Evolutionary conservation across 1,140 invertebrate species (phyloP).

Genomic region (Gryon sp.): DNA sequence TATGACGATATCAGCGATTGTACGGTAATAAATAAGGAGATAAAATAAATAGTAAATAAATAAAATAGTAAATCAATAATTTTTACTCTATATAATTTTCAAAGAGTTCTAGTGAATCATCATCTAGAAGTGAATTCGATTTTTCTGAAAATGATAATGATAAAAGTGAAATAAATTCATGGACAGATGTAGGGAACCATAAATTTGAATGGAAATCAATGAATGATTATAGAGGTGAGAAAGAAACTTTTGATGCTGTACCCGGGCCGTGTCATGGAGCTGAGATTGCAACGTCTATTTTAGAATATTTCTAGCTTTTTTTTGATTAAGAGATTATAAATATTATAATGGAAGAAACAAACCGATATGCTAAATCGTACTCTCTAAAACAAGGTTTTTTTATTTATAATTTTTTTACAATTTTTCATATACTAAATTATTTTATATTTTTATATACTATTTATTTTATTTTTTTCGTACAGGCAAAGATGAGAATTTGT

Average conservation of each 20-base stretch:
- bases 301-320: constrained; percentile 8
- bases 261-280: constrained; percentile 5
- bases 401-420: background rate
- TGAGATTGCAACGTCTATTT: background rate
- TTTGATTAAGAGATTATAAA: constrained; percentile 1
- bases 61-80: too few relatives aligned
- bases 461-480: background rate
- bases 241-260: background rate
- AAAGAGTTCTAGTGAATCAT: too few relatives aligned
- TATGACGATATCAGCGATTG: too few relatives aligned
- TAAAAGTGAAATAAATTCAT: too few relatives aligned
- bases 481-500: background rate
- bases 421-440: too few relatives aligned
- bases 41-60: too few relatives aligned
- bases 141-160: too few relatives aligned
- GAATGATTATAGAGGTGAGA: background rate
- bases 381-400: background rate
- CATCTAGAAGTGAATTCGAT: too few relatives aligned
- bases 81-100: too few relatives aligned
- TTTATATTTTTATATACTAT: background rate
- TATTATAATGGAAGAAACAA: background rate
- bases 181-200: too few relatives aligned
- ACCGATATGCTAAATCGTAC: constrained; percentile 8
- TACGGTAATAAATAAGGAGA: too few relatives aligned
- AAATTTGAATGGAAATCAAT: constrained; percentile 10